Conservation (phyloP, 2,888 invertebrate species). For the Formica aserva region DNA sequence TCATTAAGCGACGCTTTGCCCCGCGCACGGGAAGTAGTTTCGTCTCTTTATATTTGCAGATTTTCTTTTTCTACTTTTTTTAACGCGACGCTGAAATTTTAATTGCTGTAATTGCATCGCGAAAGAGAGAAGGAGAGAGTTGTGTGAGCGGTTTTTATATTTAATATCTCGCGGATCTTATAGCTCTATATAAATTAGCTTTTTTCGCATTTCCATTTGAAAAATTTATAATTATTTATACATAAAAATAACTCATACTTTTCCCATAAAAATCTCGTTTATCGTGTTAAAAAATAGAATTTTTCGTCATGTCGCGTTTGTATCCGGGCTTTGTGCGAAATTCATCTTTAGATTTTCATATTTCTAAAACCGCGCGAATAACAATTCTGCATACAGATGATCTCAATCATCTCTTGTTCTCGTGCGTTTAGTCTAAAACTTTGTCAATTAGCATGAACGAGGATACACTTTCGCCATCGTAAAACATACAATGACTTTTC, state of each 20-base stretch:
- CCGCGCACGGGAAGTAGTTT: slow-evolving; percentile 41
- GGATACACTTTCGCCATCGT: background rate
- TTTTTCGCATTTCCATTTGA: slow-evolving; percentile 20
- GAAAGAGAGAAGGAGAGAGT: background rate
- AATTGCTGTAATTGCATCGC: slow-evolving; percentile 55
- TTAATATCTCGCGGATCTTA: slow-evolving; percentile 39
- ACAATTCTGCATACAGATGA: background rate
- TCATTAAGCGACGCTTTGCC: slow-evolving; percentile 53
- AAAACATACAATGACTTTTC: slow-evolving; percentile 14
- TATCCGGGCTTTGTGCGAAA: background rate
- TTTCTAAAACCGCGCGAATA: background rate
- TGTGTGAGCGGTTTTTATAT: slow-evolving; percentile 44
- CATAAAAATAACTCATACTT: slow-evolving; percentile 23
- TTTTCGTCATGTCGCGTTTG: background rate
- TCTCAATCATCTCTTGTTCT: background rate
- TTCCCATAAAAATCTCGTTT: slow-evolving; percentile 12
- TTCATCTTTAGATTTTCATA: background rate
- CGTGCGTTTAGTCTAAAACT: background rate
- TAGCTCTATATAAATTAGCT: slow-evolving; percentile 41
- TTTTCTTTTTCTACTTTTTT: background rate
- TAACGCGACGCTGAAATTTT: slow-evolving; percentile 49
- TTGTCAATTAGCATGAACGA: background rate
- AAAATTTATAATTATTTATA: slow-evolving; percentile 48
- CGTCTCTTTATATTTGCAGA: slow-evolving; percentile 47
- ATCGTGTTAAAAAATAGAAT: slow-evolving; percentile 8